phyloP scores from a whole-genome alignment of 2,113 vertebrate species.

The Leucopternis melanops region DNA sequence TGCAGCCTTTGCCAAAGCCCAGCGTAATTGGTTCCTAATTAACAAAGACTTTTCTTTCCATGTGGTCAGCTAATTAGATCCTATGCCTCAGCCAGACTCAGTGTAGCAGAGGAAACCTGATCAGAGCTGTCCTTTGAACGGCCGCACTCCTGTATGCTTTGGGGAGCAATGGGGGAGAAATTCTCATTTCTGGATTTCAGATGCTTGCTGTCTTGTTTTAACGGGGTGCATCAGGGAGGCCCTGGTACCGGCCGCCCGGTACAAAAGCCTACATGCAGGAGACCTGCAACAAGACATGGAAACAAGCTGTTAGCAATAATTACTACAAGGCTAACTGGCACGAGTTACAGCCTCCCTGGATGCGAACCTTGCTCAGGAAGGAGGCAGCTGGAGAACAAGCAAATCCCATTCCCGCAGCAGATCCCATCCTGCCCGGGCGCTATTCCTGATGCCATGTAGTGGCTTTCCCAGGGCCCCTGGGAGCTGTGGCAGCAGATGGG shows the following conservation, averaged over 20 bases:
- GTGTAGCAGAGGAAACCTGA: background rate
- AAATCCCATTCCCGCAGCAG: background rate
- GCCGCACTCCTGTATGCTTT: background rate
- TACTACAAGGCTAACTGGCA: conserved; percentile 45
- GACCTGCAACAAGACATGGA: background rate
- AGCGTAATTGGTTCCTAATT: background rate
- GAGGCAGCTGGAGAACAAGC: background rate
- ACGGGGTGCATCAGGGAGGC: background rate
- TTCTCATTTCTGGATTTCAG: background rate
- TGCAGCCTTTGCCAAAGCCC: background rate
- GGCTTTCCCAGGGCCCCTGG: background rate
- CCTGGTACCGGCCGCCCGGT: accelerated
- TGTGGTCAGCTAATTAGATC: conserved; percentile 23
- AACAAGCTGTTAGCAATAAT: conserved; percentile 53
- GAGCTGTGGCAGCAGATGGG: background rate
- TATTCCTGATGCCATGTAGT: background rate
- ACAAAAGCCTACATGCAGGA: background rate
- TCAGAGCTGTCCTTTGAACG: background rate
- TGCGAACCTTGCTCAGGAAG: background rate
- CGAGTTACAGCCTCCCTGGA: background rate
- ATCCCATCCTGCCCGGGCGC: background rate
- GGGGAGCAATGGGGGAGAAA: background rate
- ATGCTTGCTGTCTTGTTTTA: background rate
- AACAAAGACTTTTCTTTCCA: conserved; percentile 13
- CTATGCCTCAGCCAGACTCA: background rate